A percentile compares a stretch with the other conserved stretches of the same genome.
Evolutionary conservation across 2,797 vertebrate species (phyloP).

Genomic region (Apogon hyalosoma): DNA sequence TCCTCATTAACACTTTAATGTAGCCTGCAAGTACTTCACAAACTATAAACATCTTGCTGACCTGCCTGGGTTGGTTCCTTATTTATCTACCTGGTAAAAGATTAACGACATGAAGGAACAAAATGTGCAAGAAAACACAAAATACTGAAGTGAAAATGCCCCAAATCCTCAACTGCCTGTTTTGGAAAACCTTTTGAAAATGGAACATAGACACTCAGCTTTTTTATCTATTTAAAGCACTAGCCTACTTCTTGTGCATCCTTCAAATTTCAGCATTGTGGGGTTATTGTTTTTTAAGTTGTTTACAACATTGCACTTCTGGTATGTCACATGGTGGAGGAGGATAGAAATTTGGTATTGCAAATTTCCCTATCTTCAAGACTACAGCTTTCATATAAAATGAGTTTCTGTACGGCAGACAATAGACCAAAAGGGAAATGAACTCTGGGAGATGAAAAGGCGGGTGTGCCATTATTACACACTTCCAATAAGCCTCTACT

Average conservation of each 20-base stretch:
- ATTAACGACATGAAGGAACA: not conserved
- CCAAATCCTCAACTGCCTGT: constrained; percentile 3
- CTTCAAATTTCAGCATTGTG: constrained; percentile 21
- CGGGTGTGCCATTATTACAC: constrained; percentile 61
- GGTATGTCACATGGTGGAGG: constrained; percentile 21
- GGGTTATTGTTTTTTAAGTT: constrained; percentile 18
- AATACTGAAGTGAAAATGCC: constrained; percentile 2
- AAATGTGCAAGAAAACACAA: constrained; percentile 3
- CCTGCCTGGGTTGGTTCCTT: not conserved
- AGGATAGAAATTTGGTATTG: constrained; percentile 13
- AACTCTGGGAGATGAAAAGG: constrained; percentile 65
- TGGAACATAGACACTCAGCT: constrained; percentile 5
- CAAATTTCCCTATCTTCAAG: constrained; percentile 38
- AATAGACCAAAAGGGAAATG: constrained; percentile 63
- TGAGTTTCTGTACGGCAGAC: constrained; percentile 45
- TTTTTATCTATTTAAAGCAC: constrained; percentile 37
- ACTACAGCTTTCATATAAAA: constrained; percentile 56
- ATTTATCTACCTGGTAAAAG: not conserved
- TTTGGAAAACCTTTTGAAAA: constrained; percentile 15
- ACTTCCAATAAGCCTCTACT: constrained; percentile 57
- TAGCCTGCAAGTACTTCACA: not conserved
- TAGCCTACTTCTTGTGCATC: constrained; percentile 12
- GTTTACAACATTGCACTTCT: constrained; percentile 25
- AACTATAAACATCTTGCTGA: constrained; percentile 7
- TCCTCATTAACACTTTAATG: constrained; percentile 34